phyloP scores from a whole-genome alignment of 2,797 vertebrate species.

The Helicolenus hilgendorfi region DNA sequence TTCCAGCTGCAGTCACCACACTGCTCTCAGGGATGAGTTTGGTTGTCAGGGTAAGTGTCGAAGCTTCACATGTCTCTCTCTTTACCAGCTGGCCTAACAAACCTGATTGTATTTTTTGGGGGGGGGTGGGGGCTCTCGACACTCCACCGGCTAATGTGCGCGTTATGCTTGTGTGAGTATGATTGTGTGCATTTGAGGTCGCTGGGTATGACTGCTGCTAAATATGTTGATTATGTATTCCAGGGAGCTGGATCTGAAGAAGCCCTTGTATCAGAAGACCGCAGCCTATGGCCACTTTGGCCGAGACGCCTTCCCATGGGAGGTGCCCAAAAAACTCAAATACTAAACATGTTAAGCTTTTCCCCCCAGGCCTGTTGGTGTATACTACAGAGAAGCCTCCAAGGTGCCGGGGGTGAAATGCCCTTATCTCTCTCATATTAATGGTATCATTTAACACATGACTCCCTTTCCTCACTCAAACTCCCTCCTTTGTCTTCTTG shows the following conservation, averaged over 20 bases:
- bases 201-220: constrained; percentile 83
- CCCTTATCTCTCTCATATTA: constrained; percentile 68
- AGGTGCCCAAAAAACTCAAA: constrained; percentile 97
- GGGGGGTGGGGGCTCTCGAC: constrained; percentile 6
- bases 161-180: constrained; percentile 35
- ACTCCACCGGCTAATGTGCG: constrained; percentile 27
- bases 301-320: constrained; percentile 98
- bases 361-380: constrained; percentile 94
- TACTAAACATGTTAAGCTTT: constrained; percentile 96
- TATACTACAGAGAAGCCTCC: constrained; percentile 98
- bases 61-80: constrained; percentile 25
- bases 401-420: constrained; percentile 92
- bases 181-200: constrained; percentile 39
- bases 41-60: constrained; percentile 79
- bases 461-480: constrained; percentile 49
- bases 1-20: constrained; percentile 64
- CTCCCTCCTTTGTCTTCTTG: constrained; percentile 57
- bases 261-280: constrained; percentile 98
- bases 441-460: constrained; percentile 71
- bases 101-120: neutral
- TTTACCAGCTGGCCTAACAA: constrained; percentile 25
- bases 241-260: constrained; percentile 99
- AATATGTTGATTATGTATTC: constrained; percentile 95
- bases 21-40: constrained; percentile 48
- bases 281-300: constrained; percentile 99